Evolutionary conservation across 2,113 vertebrate genomes (phyloP), one percentile per base, ranked within the genome.

Genomic region (Clarias batrachus): DNA sequence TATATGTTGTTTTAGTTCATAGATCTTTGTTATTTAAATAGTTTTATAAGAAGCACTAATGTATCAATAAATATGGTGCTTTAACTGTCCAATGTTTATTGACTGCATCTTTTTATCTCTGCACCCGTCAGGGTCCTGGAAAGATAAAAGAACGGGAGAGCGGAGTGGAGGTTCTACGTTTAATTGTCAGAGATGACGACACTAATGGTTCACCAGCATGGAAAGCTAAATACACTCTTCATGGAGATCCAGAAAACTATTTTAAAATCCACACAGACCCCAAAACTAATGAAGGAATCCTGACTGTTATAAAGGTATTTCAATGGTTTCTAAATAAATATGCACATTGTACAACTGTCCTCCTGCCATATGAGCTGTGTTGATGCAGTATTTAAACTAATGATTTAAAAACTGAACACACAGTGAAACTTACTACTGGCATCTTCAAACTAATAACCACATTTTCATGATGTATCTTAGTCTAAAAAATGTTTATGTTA

Each of bases 241-340:
- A 82, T 0, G 96, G 95, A 73, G 95, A 96, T 2, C 91, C 96
- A 25, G 92, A 92, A 0, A 74, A 41, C 0, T 90, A 91, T 66
- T 97, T 95, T 86, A 81, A 91, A 80, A 83, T 97, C 57, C 60
- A 84, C 74, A 96, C 95, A 0, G 95, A 98, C 89, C 93, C 93
- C 0, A 16, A 84, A 13, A 96, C 95, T 33, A 97, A 96, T 16
- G 95, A 96, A 33, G 97, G 96, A 1, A 83, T 97, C 81, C 78
- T 97, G 60, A 94, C 86, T n/a, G 77, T 97, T 11, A 54, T 95
- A 59, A 93, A 97, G 96, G 96, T 96, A 95, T 83, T 48, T 48
- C 7, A 7, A 48, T 48, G 48, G 48, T 48, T 48, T 48, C 48
- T 48, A 48, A 41, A 48, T 48, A 48, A 7, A 48, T 48, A 48